phyloP scores from a whole-genome alignment of 2,797 vertebrate species.

The Melanogrammus aeglefinus region DNA sequence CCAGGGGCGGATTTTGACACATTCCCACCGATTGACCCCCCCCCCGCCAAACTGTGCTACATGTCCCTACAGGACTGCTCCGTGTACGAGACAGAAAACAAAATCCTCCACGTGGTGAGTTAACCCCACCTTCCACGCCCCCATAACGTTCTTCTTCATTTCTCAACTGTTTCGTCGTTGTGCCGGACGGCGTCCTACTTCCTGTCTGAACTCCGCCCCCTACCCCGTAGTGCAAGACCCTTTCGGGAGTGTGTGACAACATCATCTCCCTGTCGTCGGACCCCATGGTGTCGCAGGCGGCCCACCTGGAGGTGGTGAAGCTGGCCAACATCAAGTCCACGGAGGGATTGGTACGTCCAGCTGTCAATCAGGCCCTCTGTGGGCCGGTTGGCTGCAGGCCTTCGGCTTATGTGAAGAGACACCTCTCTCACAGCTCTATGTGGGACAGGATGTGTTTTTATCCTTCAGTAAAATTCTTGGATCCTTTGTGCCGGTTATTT shows the following conservation, averaged over 20 bases:
- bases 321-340: slow-evolving; percentile 97
- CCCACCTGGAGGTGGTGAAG: slow-evolving; percentile 97
- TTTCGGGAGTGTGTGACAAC: slow-evolving; percentile 96
- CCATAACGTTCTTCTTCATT: neutral
- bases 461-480: neutral
- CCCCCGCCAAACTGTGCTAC: slow-evolving; percentile 12
- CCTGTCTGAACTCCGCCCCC: neutral
- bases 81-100: slow-evolving; percentile 98
- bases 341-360: slow-evolving; percentile 93
- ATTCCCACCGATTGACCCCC: slow-evolving; percentile 62
- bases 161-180: neutral
- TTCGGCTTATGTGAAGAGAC: neutral
- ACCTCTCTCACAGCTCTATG: neutral
- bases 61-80: slow-evolving; percentile 85
- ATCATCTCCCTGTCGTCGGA: slow-evolving; percentile 98
- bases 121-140: neutral
- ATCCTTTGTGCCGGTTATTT: too few species aligned
- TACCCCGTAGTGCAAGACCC: slow-evolving; percentile 89
- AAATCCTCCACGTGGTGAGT: slow-evolving; percentile 98
- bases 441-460: neutral
- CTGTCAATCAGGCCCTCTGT: neutral
- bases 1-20: too few species aligned
- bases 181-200: neutral
- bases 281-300: slow-evolving; percentile 96
- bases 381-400: neutral